These are phyloP conservation scores for Uloborus diversus DNA, from an alignment of 1,140 invertebrate genomes.

Conservation along the genomic window DNA sequence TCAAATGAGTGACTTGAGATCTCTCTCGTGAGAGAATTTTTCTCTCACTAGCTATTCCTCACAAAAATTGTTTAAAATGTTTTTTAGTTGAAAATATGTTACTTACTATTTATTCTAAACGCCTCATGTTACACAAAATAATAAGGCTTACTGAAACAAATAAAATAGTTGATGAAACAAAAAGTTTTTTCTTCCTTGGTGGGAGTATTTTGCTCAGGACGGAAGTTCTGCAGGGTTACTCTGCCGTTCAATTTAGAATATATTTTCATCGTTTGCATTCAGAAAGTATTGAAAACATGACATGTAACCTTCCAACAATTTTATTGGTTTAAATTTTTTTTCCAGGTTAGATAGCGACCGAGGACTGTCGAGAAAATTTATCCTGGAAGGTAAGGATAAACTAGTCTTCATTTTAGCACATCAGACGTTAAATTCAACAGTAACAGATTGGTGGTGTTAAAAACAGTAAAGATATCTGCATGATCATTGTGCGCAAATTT, in stretches of 20 bases:
- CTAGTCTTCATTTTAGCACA: background rate
- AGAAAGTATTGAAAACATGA: background rate
- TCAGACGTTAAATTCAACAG: background rate
- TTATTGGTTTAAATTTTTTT: conserved; percentile 58
- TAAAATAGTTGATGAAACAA: too few species aligned
- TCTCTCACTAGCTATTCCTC: too few species aligned
- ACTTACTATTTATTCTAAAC: too few species aligned
- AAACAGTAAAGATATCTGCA: background rate
- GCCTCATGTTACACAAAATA: too few species aligned
- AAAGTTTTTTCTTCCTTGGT: background rate
- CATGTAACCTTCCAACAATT: background rate
- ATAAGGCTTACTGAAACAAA: too few species aligned
- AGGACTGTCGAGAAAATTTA: conserved; percentile 93
- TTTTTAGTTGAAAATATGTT: too few species aligned
- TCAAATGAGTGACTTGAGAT: too few species aligned
- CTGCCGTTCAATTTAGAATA: background rate
- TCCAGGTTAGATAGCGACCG: conserved; percentile 87
- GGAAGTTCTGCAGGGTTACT: background rate
- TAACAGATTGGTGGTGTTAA: background rate
- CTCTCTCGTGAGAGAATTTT: too few species aligned
- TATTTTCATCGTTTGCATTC: background rate
- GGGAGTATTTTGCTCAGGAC: background rate
- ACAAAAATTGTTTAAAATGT: too few species aligned
- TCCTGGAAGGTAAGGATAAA: conserved; percentile 80
- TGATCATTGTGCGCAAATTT: too few species aligned